Evolutionary conservation across 2,113 vertebrate species (phyloP).

Genomic region (Zingel zingel): DNA sequence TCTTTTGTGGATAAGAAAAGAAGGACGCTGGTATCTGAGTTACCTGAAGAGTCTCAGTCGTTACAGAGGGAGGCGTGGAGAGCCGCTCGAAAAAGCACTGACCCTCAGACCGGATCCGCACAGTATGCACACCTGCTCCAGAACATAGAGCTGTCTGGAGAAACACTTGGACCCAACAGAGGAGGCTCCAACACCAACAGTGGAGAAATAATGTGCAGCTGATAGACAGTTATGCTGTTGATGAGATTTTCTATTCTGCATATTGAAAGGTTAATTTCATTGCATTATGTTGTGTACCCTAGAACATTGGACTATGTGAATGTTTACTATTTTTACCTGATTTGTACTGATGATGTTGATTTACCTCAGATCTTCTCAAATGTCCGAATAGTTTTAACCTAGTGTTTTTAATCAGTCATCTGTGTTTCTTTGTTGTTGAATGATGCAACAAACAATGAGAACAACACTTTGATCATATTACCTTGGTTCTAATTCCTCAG

Average conservation of each 20-base stretch:
- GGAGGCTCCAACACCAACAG: slow-evolving; percentile 34
- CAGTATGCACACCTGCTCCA: slow-evolving; percentile 39
- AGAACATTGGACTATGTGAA: neutral
- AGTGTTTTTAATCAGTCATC: neutral
- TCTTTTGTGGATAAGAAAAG: slow-evolving; percentile 1
- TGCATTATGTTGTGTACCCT: neutral
- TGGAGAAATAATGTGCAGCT: slow-evolving; percentile 71
- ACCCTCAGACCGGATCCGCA: neutral
- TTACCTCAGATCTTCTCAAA: neutral
- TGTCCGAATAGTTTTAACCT: neutral
- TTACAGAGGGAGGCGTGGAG: slow-evolving; percentile 71
- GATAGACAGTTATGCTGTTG: neutral
- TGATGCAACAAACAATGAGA: neutral
- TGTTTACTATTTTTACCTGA: neutral
- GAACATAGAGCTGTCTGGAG: slow-evolving; percentile 17
- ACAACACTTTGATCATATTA: neutral
- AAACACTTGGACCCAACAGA: neutral
- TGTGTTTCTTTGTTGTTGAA: neutral
- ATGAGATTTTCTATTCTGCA: neutral
- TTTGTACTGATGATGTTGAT: neutral
- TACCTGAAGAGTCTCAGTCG: slow-evolving; percentile 55
- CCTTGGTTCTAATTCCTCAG: neutral
- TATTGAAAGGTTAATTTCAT: neutral
- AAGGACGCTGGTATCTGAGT: slow-evolving; percentile 18
- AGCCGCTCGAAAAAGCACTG: slow-evolving; percentile 62